phyloP scores from a whole-genome alignment of 2,888 invertebrate genomes.

The Campaea margaritaria region DNA sequence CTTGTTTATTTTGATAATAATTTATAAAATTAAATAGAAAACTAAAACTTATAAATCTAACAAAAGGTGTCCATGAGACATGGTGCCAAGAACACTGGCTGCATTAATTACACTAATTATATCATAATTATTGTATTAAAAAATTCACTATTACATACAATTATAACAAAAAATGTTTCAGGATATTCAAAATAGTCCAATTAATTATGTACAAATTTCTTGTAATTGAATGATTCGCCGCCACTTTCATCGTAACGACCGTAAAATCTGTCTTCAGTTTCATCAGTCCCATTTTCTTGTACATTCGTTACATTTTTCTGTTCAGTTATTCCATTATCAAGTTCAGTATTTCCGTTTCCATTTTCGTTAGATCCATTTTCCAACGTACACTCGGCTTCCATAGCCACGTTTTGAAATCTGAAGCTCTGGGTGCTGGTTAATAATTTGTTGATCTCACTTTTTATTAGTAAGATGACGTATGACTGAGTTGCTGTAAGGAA shows the following conservation, averaged over 20 bases:
- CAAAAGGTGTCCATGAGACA: no score
- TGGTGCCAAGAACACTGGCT: no score
- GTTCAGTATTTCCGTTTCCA: neutral
- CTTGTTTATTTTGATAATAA: no score
- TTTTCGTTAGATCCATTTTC: neutral
- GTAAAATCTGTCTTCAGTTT: neutral
- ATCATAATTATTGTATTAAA: no score
- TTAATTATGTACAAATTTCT: neutral
- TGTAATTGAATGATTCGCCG: neutral
- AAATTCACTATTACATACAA: no score
- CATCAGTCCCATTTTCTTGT: neutral
- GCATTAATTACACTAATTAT: no score
- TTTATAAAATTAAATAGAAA: no score
- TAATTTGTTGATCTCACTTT: constrained; percentile 27
- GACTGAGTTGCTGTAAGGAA: constrained; percentile 17
- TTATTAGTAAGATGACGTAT: constrained; percentile 26
- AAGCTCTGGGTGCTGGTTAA: constrained; percentile 15
- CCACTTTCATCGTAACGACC: neutral
- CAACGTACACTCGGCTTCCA: constrained; percentile 18
- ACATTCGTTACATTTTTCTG: no score
- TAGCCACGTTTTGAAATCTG: constrained; percentile 21
- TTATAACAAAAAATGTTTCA: no score
- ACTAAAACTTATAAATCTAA: no score
- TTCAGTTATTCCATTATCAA: neutral
- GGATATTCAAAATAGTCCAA: no score